Evolutionary conservation across 2,888 invertebrate genomes (phyloP), one percentile per base, ranked within the genome.

Genomic region (Apotomis turbidana): DNA sequence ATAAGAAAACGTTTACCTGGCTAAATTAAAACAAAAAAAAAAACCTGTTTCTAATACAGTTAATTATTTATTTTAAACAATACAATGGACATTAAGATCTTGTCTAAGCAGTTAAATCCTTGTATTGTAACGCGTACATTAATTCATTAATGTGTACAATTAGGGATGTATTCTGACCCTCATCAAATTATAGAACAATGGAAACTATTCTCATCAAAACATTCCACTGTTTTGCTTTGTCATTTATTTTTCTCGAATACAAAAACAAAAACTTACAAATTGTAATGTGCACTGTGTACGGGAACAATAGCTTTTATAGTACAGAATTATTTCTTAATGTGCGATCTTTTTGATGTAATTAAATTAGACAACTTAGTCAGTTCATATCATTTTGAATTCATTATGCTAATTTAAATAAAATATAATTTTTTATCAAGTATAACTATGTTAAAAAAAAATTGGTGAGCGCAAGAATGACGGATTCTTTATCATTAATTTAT

Each of bases 111-210:
- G 49, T 49, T 8, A 49, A 49, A 49, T 49, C 49, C 79, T 80
- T 77, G 77, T 79, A 78, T 80, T 78, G 78, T 78, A 80, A 76
- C 76, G 80, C 82, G 78, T 83, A 80, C 83, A 85, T 86, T 83
- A 84, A 87, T 88, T 85, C 84, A 86, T 88, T 86, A 85, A 85
- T 83, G 84, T 79, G 78, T 79, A 78, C 82, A 81, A 49, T 84
- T 84, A 85, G 80, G 79, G 80, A 78, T 76, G 77, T 80, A 78
- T 79, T 76, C 80, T 80, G 76, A 87, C 87, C 88, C 88, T 85
- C 82, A 80, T 88, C 88, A 88, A 81, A 84, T 84, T 82, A 82
- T 78, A 79, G 76, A 74, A 85, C 83, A 85, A 83, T 82, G 77
- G 62, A 73, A 82, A 83, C 83, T 84, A 81, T 85, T 81, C 82